Conservation (phyloP, 2,113 vertebrate species). For the Pelmatolapia mariae region DNA sequence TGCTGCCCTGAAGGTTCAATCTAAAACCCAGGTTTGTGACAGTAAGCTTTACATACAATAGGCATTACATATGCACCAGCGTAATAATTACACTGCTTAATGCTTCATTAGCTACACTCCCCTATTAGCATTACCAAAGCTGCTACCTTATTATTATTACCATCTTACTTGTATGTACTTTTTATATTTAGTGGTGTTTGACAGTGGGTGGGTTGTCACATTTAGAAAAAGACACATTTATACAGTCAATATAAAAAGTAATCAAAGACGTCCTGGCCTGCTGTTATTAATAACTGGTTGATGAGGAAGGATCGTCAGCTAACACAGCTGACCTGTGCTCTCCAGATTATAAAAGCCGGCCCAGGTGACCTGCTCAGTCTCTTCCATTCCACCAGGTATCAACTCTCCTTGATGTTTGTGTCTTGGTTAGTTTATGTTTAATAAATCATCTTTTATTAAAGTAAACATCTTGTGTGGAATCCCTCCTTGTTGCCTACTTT, state of each 20-base stretch:
- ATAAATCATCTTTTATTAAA: neutral
- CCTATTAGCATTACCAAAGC: neutral
- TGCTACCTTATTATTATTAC: neutral
- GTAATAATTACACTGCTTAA: neutral
- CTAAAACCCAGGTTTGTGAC: neutral
- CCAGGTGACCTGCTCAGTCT: neutral
- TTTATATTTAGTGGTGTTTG: neutral
- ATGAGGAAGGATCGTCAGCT: neutral
- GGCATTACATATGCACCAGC: neutral
- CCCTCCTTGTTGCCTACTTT: neutral
- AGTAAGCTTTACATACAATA: neutral
- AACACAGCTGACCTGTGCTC: accelerated
- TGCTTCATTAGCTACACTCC: neutral
- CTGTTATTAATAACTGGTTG: accelerated
- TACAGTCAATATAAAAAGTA: neutral
- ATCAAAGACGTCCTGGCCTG: neutral
- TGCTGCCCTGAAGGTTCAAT: neutral
- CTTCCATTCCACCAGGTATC: neutral
- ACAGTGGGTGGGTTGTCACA: neutral
- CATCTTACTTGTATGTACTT: neutral
- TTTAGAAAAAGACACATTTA: neutral
- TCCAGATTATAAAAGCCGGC: accelerated
- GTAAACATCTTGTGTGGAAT: accelerated
- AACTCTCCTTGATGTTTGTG: neutral
- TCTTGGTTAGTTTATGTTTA: neutral